These are phyloP conservation scores for Globia sparganii DNA, from an alignment of 2,888 invertebrate species.

Conservation along the genomic window DNA sequence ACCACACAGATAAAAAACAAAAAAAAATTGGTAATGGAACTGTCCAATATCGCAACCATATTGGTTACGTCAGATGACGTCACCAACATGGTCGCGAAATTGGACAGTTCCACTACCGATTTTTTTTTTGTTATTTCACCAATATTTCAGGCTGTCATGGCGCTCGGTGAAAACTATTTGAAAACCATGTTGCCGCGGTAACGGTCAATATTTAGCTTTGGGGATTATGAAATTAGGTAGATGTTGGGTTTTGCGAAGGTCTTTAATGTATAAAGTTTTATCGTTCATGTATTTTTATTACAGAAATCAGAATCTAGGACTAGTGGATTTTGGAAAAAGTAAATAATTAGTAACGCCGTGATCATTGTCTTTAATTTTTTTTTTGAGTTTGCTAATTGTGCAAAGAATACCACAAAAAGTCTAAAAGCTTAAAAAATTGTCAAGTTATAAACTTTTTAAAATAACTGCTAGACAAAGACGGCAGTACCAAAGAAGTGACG, in stretches of 20 bases:
- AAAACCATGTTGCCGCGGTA: slow-evolving; percentile 21
- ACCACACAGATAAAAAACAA: slow-evolving; percentile 50
- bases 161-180: slow-evolving; percentile 37
- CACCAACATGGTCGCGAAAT: too few species aligned
- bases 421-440: too few species aligned
- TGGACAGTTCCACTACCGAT: too few species aligned
- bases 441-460: too few species aligned
- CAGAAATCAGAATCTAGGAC: not conserved
- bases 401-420: too few species aligned
- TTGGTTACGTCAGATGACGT: slow-evolving; percentile 41
- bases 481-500: too few species aligned
- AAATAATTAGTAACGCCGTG: not conserved
- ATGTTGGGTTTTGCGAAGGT: not conserved
- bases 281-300: slow-evolving; percentile 3
- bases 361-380: too few species aligned
- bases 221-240: slow-evolving; percentile 1
- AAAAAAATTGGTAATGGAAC: slow-evolving; percentile 67
- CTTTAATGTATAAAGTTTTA: not conserved
- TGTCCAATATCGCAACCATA: slow-evolving; percentile 44
- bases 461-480: too few species aligned
- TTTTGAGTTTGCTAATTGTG: too few species aligned
- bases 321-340: not conserved
- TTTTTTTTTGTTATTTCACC: too few species aligned
- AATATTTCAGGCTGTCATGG: slow-evolving; percentile 34
- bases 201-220: slow-evolving; percentile 20